Base-by-base conservation (phyloP, 2,113 vertebrate species). In the Pelodiscus sinensis region DNA sequence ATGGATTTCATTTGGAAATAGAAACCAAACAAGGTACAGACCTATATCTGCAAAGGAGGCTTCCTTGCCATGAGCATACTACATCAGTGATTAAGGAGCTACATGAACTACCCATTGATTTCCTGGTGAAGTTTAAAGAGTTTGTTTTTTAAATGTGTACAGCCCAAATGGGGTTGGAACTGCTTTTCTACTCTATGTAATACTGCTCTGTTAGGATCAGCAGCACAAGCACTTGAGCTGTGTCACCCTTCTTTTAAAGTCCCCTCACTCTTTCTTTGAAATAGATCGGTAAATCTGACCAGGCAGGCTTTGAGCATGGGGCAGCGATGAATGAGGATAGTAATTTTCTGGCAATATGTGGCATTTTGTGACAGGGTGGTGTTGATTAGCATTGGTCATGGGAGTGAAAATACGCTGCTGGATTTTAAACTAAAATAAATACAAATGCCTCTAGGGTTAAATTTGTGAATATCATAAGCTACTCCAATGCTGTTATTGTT, bases 121-220 rank as follows among this genome's bases (percentile, higher is more conserved):
- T 87, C 35, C 65, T 75, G 4, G 2, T 57, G 38, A 94, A 87
- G 89, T 19, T 78, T 27, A 83, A 38, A 27, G 9, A 85, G 25
- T 15, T 50, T 1, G 25, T 92, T 88, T 57, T 14, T 15, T 44
- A 85, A 79, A 14, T 25, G 6, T 81, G 88, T 16, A 79, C 44
- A 79, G 27, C 21, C 79, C 8, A 1, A 11, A 5, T 58, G 27
- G 57, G 15, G 18, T 83, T 91, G 79, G 57, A 90, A 81, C 16
- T 44, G 81, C 65, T 21, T 89, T 21, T 87, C 7, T 50, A 18
- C 1, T 2, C 60, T 15, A 0, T 79, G 22, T 1, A 58, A 35
- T 9, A 3, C 12, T 85, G 65, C 51, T 82, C 51, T 84, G 88
- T 95, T 84, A 84, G 51, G 44, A 86, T 79, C 88, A 71, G 65